Conservation (phyloP, 2,797 vertebrate genomes). For the Emys orbicularis region DNA sequence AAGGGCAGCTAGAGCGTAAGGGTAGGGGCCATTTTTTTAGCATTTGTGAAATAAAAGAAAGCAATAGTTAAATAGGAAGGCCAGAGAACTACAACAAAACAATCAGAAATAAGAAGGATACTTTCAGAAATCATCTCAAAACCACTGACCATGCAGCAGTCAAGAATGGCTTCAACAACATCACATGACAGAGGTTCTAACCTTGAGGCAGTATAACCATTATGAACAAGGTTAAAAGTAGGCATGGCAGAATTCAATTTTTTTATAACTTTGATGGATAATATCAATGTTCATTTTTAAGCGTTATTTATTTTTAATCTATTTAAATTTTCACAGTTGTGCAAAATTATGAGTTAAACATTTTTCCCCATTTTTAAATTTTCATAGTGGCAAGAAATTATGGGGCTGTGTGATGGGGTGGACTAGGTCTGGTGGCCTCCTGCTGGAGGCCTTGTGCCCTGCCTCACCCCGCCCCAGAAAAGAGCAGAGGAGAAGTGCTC, state of each 20-base stretch:
- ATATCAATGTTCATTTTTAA: neutral
- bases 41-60: neutral
- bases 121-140: neutral
- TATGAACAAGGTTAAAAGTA: neutral
- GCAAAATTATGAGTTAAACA: neutral
- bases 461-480: too few relatives aligned
- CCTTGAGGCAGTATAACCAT: neutral
- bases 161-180: neutral
- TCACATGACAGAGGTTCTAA: neutral
- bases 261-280: neutral
- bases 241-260: neutral
- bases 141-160: neutral
- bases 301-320: neutral
- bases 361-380: neutral
- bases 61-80: neutral
- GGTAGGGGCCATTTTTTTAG: neutral
- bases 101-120: neutral
- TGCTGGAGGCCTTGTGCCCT: too few relatives aligned
- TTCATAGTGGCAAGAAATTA: neutral
- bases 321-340: neutral
- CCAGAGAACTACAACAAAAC: neutral
- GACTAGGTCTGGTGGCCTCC: too few relatives aligned
- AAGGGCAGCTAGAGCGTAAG: neutral
- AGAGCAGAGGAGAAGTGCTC: too few relatives aligned
- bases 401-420: neutral